Conservation (phyloP, 2,797 vertebrate genomes). For the Galaxias olidus region DNA sequence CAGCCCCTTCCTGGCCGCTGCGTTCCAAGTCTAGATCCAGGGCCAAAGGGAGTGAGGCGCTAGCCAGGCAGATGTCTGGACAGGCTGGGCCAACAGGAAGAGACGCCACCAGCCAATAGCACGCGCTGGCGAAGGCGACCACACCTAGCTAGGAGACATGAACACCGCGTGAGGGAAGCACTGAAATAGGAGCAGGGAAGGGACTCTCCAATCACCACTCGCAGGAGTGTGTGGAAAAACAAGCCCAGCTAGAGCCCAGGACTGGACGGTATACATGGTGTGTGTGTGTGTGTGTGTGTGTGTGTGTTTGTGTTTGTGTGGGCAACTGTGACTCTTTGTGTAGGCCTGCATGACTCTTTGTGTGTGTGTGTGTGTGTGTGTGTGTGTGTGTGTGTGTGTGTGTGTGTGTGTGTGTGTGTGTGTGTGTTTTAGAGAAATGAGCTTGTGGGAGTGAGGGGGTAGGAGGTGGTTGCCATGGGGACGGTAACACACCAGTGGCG, state of each 20-base stretch:
- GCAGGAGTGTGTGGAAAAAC: constrained; percentile 71
- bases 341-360: neutral
- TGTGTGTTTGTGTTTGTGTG: constrained; percentile 8
- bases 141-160: constrained; percentile 68
- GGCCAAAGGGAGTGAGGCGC: constrained; percentile 21
- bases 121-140: constrained; percentile 47
- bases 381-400: constrained; percentile 35
- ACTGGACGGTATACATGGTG: constrained; percentile 53
- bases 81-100: constrained; percentile 50
- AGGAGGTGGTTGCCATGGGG: constrained; percentile 81
- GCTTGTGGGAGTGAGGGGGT: constrained; percentile 50
- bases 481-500: constrained; percentile 84
- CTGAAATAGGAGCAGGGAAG: constrained; percentile 77
- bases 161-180: constrained; percentile 57
- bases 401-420: constrained; percentile 23
- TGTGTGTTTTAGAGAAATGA: constrained; percentile 59
- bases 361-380: constrained; percentile 1
- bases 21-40: constrained; percentile 25
- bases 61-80: constrained; percentile 46
- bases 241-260: constrained; percentile 57
- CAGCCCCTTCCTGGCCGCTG: constrained; percentile 5
- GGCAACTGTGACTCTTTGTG: too few species aligned
- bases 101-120: constrained; percentile 52
- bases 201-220: constrained; percentile 70
- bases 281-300: constrained; percentile 23